A percentile compares a stretch with the other conserved stretches of the same genome.
Evolutionary conservation across 2,888 invertebrate genomes (phyloP).

Genomic region (Melinaea marsaeus): DNA sequence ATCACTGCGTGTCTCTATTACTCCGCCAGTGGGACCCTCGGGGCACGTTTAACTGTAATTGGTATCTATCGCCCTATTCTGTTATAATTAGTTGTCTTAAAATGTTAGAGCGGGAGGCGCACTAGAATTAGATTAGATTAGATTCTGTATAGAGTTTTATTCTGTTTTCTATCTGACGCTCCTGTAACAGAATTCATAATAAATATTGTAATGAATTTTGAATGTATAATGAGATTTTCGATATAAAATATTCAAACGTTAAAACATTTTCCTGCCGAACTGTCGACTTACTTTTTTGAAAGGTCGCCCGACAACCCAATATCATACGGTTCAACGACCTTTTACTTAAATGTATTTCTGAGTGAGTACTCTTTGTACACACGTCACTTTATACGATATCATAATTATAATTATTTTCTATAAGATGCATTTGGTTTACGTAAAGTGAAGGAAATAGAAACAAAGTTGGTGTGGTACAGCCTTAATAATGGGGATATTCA

Average conservation of each 20-base stretch:
- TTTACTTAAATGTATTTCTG: slow-evolving; percentile 18
- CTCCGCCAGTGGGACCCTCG: slow-evolving; percentile 45
- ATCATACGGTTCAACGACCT: slow-evolving; percentile 21
- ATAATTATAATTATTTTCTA: too few relatives aligned
- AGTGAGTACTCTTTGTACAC: slow-evolving; percentile 8
- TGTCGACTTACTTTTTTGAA: slow-evolving; percentile 27
- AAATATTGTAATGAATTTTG: slow-evolving; percentile 22
- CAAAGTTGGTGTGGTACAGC: too few relatives aligned
- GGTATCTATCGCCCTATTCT: slow-evolving; percentile 60
- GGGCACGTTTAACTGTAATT: slow-evolving; percentile 57
- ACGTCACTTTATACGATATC: slow-evolving; percentile 7
- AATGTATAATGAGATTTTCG: slow-evolving; percentile 21
- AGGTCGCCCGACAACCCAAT: slow-evolving; percentile 26
- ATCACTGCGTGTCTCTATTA: slow-evolving; percentile 36
- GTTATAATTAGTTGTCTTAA: slow-evolving; percentile 42
- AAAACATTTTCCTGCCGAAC: slow-evolving; percentile 26
- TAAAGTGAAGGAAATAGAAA: too few relatives aligned
- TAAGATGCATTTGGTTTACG: too few relatives aligned
- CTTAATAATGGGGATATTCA: too few relatives aligned
- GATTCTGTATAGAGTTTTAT: background rate
- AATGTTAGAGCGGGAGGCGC: slow-evolving; percentile 6
- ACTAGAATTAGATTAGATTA: background rate
- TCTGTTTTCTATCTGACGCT: background rate
- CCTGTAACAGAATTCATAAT: slow-evolving; percentile 9
- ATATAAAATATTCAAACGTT: slow-evolving; percentile 30